Conservation (phyloP, 2,113 vertebrate genomes). For the Cryptoleucopteryx plumbea region DNA sequence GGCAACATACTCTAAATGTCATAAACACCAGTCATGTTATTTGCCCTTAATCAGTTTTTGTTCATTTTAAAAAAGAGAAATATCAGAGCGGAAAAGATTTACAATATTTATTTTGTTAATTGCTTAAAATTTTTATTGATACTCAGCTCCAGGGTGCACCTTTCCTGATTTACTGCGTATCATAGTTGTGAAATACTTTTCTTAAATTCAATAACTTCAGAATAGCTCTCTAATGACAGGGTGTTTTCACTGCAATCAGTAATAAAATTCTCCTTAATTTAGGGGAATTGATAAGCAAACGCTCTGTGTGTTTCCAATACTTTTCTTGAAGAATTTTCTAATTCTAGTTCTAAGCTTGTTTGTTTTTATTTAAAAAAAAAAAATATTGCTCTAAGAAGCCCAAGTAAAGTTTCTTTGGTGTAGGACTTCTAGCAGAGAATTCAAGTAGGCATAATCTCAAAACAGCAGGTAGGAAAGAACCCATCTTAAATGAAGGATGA, state of each 20-base stretch:
- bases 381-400: not conserved
- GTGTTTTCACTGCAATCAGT: not conserved
- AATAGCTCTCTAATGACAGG: not conserved
- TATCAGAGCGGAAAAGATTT: not conserved
- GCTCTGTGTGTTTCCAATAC: not conserved
- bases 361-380: not conserved
- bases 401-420: not conserved
- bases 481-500: not conserved
- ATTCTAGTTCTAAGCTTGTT: not conserved
- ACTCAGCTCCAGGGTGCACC: not conserved
- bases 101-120: not conserved
- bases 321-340: not conserved
- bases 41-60: not conserved
- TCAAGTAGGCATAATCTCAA: not conserved
- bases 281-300: not conserved
- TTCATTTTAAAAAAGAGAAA: not conserved
- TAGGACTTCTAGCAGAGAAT: not conserved
- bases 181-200: not conserved
- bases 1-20: not conserved
- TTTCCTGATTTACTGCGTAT: not conserved
- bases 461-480: not conserved
- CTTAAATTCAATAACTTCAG: not conserved
- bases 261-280: conserved; percentile 10
- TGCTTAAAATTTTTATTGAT: not conserved
- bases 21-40: not conserved